A percentile compares a stretch with the other conserved stretches of the same genome.
Conservation (phyloP, 2,113 vertebrate genomes). For the Rhea americana region DNA sequence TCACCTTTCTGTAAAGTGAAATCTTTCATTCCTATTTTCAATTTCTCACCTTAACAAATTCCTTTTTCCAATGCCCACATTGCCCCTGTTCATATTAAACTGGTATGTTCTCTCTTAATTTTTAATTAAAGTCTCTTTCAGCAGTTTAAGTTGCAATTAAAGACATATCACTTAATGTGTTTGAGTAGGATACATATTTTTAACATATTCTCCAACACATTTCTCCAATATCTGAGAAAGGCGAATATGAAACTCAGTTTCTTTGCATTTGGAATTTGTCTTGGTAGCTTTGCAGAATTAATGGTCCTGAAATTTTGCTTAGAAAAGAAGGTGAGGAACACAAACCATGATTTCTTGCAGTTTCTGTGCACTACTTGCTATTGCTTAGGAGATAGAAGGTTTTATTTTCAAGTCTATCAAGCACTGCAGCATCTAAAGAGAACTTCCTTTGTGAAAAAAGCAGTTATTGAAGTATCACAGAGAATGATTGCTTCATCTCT, state of each 20-base stretch:
- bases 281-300: neutral
- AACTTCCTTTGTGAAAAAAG: neutral
- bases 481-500: conserved; percentile 29
- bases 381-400: neutral
- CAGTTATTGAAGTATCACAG: conserved; percentile 18
- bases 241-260: neutral
- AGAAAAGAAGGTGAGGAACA: neutral
- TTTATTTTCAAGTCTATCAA: neutral
- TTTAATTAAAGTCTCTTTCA: neutral
- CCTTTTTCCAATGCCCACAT: accelerated
- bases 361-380: neutral
- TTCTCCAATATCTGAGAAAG: neutral
- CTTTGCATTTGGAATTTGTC: neutral
- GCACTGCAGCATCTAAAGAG: neutral
- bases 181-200: neutral
- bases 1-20: accelerated
- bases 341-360: neutral
- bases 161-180: neutral
- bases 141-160: neutral
- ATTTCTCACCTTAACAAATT: neutral
- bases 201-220: neutral
- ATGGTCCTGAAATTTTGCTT: neutral
- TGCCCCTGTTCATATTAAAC: neutral
- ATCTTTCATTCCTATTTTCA: neutral
- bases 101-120: neutral